Conservation (phyloP, 2,797 vertebrate species). For the Oceanodroma leucorhoa region DNA sequence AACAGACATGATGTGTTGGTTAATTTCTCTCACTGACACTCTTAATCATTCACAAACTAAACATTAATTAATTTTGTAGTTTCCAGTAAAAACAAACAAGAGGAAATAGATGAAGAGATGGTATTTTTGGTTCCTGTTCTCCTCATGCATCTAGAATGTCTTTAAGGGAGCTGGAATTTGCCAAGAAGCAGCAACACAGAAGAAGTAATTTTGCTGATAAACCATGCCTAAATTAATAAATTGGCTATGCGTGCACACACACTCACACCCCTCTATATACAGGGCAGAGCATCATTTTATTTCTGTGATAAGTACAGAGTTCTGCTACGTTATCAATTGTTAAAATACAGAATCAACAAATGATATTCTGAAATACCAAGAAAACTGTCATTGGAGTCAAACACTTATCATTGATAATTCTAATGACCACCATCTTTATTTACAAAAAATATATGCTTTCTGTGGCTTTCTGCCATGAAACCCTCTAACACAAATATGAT, state of each 20-base stretch:
- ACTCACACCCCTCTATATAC: not conserved
- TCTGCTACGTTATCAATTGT: not conserved
- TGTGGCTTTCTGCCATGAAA: not conserved
- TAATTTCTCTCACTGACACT: not conserved
- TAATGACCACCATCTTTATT: not conserved
- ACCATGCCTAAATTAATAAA: not conserved
- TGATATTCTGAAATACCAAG: not conserved
- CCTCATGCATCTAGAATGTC: not conserved
- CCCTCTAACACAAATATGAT: not conserved
- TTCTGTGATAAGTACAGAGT: not conserved
- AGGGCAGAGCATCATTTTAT: not conserved
- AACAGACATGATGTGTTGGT: not conserved
- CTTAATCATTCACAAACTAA: not conserved
- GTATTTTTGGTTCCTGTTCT: not conserved
- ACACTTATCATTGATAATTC: not conserved
- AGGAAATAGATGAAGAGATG: not conserved
- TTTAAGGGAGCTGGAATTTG: not conserved
- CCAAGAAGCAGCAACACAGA: not conserved
- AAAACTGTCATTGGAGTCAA: not conserved
- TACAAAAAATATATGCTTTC: not conserved
- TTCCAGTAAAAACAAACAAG: not conserved
- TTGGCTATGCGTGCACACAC: not conserved
- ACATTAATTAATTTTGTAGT: not conserved
- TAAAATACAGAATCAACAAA: not conserved
- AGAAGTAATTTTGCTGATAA: not conserved